phyloP scores from a whole-genome alignment of 2,888 invertebrate species.

The Steinernema scapterisci region DNA sequence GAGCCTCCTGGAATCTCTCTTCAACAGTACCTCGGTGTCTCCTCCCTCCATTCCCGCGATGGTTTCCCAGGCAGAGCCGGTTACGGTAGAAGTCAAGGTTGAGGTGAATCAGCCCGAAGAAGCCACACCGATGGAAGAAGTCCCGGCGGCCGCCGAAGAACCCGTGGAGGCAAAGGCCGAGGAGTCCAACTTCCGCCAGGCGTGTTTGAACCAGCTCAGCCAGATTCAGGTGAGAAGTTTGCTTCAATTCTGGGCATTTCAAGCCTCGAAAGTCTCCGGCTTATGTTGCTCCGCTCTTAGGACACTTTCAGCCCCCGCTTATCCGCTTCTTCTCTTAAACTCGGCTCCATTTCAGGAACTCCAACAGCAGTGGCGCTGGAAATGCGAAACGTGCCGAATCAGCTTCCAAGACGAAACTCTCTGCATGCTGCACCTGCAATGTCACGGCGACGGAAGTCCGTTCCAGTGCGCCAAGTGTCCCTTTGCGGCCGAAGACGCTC shows the following conservation, averaged over 20 bases:
- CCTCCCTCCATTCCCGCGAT: not conserved
- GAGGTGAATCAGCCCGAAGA: not conserved
- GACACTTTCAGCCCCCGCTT: too few species aligned
- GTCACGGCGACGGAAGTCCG: not conserved
- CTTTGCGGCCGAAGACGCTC: not conserved
- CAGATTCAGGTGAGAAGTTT: conserved; percentile 10
- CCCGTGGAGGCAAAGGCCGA: not conserved
- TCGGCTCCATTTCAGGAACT: not conserved
- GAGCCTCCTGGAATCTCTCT: conserved; percentile 4
- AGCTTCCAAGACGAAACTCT: conserved; percentile 16
- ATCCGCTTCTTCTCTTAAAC: too few species aligned
- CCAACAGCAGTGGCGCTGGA: conserved; percentile 6
- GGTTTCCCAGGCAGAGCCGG: not conserved
- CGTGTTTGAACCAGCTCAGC: conserved; percentile 1
- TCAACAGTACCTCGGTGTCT: not conserved
- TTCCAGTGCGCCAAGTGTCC: conserved; percentile 18
- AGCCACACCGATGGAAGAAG: not conserved
- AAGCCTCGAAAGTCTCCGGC: not conserved
- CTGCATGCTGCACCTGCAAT: not conserved
- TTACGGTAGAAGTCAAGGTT: conserved; percentile 20
- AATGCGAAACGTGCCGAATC: conserved; percentile 8
- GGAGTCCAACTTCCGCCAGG: not conserved
- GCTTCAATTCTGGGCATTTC: not conserved
- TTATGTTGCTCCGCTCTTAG: too few species aligned
- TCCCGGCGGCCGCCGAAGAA: too few species aligned